A percentile compares a stretch with the other conserved stretches of the same genome.
Conservation (phyloP, 1,140 invertebrate genomes). For the Brachionus rotundiformis region DNA sequence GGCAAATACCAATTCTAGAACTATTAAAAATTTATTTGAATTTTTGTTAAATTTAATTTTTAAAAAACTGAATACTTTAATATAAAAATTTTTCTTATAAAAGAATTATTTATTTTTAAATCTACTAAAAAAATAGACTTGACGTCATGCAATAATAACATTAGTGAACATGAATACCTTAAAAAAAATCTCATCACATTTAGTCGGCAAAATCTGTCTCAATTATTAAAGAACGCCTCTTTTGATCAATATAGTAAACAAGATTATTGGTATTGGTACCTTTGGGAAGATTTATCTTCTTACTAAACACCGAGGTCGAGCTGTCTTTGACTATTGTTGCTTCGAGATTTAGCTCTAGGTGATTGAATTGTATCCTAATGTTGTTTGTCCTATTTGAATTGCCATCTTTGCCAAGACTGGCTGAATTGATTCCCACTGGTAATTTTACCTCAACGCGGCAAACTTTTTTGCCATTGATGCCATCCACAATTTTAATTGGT, state of each 20-base stretch:
- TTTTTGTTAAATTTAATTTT: too few species aligned
- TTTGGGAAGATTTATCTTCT: conserved; percentile 22
- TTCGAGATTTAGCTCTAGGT: neutral
- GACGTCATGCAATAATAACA: neutral
- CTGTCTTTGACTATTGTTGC: neutral
- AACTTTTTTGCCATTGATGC: neutral
- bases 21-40: too few species aligned
- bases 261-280: neutral
- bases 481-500: neutral
- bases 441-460: neutral
- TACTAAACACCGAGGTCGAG: conserved; percentile 5
- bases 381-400: neutral
- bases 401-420: neutral
- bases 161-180: neutral
- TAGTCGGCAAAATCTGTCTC: conserved; percentile 5
- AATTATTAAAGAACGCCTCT: conserved; percentile 17
- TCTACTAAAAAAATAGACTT: conserved; percentile 2
- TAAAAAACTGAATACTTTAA: too few species aligned
- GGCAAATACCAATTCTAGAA: too few species aligned
- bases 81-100: too few species aligned
- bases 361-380: neutral
- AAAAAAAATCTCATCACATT: neutral
- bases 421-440: conserved; percentile 9
- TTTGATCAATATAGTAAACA: neutral
- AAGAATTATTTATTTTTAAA: neutral